Conservation (phyloP, 1,140 invertebrate genomes). For the Micrasema minimum region DNA sequence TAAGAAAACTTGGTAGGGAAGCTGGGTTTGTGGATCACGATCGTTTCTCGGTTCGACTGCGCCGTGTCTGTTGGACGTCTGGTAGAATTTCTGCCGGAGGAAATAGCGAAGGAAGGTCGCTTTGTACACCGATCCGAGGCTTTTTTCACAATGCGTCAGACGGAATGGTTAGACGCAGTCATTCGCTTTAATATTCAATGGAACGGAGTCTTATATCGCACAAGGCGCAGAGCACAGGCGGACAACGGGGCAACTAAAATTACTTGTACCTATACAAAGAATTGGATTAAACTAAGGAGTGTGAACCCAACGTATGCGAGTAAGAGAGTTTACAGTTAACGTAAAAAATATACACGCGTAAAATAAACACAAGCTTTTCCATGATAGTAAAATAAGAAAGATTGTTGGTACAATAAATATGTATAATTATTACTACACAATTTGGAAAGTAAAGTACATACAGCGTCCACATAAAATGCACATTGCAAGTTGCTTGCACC, state of each 20-base stretch:
- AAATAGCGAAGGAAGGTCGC: constrained; percentile 16
- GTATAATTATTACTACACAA: too few species aligned
- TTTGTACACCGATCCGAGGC: constrained; percentile 12
- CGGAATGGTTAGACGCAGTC: constrained; percentile 8
- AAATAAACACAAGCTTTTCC: background rate
- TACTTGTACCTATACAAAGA: background rate
- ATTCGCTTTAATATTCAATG: constrained; percentile 16
- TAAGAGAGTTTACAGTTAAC: background rate
- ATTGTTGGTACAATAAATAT: too few species aligned
- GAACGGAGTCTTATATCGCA: background rate
- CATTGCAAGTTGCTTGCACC: too few species aligned
- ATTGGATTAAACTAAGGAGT: background rate
- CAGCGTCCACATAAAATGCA: too few species aligned
- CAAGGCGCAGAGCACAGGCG: background rate
- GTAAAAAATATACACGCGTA: background rate
- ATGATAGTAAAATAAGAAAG: too few species aligned
- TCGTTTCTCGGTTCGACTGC: background rate
- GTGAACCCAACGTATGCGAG: too few species aligned
- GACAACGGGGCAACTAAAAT: background rate
- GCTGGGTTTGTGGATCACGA: too few species aligned
- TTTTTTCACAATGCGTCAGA: constrained; percentile 27
- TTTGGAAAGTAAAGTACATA: too few species aligned
- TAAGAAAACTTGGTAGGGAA: background rate
- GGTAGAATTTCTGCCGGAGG: background rate
- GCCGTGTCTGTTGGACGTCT: constrained; percentile 27